Evolutionary conservation across 2,797 vertebrate species (phyloP), one percentile per base, ranked within the genome.

Genomic region (Myotis myotis): DNA sequence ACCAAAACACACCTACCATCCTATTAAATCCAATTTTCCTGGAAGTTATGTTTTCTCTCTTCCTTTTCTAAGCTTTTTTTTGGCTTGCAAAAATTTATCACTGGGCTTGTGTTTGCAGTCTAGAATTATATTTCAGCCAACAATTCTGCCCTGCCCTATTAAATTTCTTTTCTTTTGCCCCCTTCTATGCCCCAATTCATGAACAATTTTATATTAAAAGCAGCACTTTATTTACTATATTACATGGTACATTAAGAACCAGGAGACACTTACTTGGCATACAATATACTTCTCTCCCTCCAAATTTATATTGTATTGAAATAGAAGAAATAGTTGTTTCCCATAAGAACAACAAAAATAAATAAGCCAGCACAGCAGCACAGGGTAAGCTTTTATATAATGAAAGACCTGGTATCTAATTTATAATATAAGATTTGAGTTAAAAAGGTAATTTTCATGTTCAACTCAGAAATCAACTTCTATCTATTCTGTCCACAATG

Each of bases 251-350:
- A 78, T 19, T 83, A 84, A 93, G n/a, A 84, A 87, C 38, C 62
- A 93, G 15, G 25, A 71, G 16, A 76, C 9, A 60, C 6, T 44
- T 91, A 60, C 53, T 38, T 64, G 23, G 72, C 68, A 94, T 17
- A 84, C 23, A 95, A 76, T 74, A 72, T 44, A 84, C 8, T 83
- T 74, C 57, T 81, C 25, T 94, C 83, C 33, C 22, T 88, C 23
- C 30, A 94, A 92, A 90, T 78, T 57, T 78, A 33, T 81, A 87
- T 57, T 89, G 85, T 81, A 93, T 76, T 36, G 38, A 64, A 74
- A 82, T 2, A 88, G 68, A 81, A 88, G 53, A 78, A 53, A 30
- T 80, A 84, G 47, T 30, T 66, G 41, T 71, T 94, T 95, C 78
- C 55, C 25, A 55, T 38, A 92, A 53, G 49, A 81, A 72, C 23